Percentiles rank a stretch among this genome's conserved stretches.
Evolutionary conservation across 2,113 vertebrate species (phyloP).

Genomic region (Thomomys bottae): DNA sequence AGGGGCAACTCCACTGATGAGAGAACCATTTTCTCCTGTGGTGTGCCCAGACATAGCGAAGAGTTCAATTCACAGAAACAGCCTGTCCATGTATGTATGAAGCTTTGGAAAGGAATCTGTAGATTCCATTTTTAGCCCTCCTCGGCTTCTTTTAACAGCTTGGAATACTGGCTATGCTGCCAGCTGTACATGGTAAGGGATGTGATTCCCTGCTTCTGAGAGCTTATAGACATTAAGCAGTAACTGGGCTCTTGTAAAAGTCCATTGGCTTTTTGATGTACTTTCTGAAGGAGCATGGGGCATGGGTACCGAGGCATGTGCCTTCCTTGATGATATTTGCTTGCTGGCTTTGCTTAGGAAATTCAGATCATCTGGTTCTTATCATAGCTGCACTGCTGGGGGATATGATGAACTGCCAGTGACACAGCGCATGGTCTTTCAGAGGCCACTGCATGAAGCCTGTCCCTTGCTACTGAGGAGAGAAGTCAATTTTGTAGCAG

Average conservation of each 20-base stretch:
- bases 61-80: slow-evolving; percentile 1
- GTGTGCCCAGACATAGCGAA: not conserved
- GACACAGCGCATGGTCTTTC: slow-evolving; percentile 74
- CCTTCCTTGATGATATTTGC: slow-evolving; percentile 69
- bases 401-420: slow-evolving; percentile 79
- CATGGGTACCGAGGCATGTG: slow-evolving; percentile 63
- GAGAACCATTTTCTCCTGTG: slow-evolving; percentile 36
- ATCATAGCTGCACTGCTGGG: slow-evolving; percentile 75
- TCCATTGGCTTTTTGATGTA: slow-evolving; percentile 67
- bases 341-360: slow-evolving; percentile 78
- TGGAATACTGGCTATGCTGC: slow-evolving; percentile 35
- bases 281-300: slow-evolving; percentile 45
- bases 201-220: slow-evolving; percentile 52
- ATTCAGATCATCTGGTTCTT: slow-evolving; percentile 83
- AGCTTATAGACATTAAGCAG: slow-evolving; percentile 57
- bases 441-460: slow-evolving; percentile 71
- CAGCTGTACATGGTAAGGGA: slow-evolving; percentile 18
- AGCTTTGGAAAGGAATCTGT: slow-evolving; percentile 41
- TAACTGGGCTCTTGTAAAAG: slow-evolving; percentile 72
- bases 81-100: not conserved
- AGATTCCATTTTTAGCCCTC: slow-evolving; percentile 52
- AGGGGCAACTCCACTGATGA: not conserved
- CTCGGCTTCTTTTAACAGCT: slow-evolving; percentile 56
- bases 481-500: slow-evolving; percentile 42
- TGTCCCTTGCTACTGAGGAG: slow-evolving; percentile 80